These are phyloP conservation scores for Umimayanthus chanpuru DNA, from an alignment of 92 coral and sea anemone species.

Conservation along the genomic window DNA sequence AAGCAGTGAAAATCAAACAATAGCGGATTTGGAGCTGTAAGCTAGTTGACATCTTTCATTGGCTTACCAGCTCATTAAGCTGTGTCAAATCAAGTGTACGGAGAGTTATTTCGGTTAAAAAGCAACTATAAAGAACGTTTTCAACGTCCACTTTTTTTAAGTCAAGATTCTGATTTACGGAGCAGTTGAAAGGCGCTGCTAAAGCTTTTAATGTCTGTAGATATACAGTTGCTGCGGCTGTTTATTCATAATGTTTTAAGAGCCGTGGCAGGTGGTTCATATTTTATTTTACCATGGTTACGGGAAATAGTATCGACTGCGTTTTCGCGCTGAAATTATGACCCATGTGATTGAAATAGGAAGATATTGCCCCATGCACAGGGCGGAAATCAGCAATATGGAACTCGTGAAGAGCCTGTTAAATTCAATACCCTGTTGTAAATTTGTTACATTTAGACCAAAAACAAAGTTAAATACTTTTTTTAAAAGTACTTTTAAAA, in stretches of 20 bases:
- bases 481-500: too few relatives aligned
- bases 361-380: not conserved
- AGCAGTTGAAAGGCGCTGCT: not conserved
- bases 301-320: not conserved
- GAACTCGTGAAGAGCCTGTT: not conserved
- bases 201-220: not conserved
- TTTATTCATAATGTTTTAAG: constrained; percentile 27
- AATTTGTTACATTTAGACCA: too few relatives aligned
- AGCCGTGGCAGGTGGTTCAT: constrained; percentile 33
- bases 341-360: not conserved
- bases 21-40: not conserved
- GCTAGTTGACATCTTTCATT: not conserved
- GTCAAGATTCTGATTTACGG: not conserved
- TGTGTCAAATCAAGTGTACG: not conserved
- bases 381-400: not conserved
- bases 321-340: not conserved
- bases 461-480: too few relatives aligned
- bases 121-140: not conserved
- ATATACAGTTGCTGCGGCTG: constrained; percentile 10
- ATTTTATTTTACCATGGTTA: constrained; percentile 2
- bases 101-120: not conserved
- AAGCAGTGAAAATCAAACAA: constrained; percentile 12
- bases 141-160: not conserved
- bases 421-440: too few relatives aligned
- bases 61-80: not conserved